phyloP scores from a whole-genome alignment of 2,888 invertebrate genomes.

The Pollenia griseotomentosa region DNA sequence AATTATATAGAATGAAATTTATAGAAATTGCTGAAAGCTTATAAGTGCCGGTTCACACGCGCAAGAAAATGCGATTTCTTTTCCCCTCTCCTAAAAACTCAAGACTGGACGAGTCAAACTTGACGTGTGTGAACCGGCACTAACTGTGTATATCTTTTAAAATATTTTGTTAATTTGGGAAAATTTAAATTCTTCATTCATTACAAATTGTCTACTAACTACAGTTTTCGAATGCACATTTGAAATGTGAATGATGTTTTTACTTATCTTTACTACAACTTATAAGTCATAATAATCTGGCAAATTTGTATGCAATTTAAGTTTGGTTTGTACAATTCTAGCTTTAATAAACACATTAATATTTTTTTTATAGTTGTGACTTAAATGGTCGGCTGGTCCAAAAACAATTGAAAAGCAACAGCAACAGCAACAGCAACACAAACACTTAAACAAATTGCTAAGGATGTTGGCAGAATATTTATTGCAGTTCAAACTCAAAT shows the following conservation, averaged over 20 bases:
- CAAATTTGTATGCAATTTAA: conserved; percentile 60
- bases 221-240: neutral
- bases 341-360: conserved; percentile 29
- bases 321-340: conserved; percentile 23
- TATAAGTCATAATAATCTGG: conserved; percentile 3
- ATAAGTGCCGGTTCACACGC: too few species aligned
- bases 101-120: too few species aligned
- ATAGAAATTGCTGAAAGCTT: too few species aligned
- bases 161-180: too few species aligned
- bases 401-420: neutral
- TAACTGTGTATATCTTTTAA: too few species aligned
- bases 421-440: neutral
- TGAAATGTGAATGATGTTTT: neutral
- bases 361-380: conserved; percentile 46
- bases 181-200: too few species aligned
- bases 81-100: too few species aligned
- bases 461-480: conserved; percentile 40
- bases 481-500: conserved; percentile 31
- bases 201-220: too few species aligned
- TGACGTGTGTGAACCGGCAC: too few species aligned
- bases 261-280: neutral
- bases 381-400: conserved; percentile 4
- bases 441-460: neutral
- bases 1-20: too few species aligned
- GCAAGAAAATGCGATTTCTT: too few species aligned